These are phyloP conservation scores for Vollenhovia emeryi DNA, from an alignment of 1,140 invertebrate species.

Conservation along the genomic window DNA sequence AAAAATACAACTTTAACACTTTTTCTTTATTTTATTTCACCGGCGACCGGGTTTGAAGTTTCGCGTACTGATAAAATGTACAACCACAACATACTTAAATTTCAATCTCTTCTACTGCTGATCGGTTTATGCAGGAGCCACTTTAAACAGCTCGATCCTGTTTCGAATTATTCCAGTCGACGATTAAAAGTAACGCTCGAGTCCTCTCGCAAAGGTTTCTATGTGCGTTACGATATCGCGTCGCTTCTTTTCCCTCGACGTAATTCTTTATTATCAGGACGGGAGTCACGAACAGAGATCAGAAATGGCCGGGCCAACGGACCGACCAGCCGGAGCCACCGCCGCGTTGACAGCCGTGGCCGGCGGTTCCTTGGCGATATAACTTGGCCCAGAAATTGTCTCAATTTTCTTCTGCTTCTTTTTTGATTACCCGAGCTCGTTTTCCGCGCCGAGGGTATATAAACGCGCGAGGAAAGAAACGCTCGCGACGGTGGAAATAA, in stretches of 20 bases:
- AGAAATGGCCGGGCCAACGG: not conserved
- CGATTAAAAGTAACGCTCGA: not conserved
- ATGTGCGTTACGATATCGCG: not conserved
- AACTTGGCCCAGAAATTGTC: not conserved
- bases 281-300: not conserved
- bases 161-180: not conserved
- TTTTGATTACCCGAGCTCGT: slow-evolving; percentile 17
- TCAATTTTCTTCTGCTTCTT: slow-evolving; percentile 12
- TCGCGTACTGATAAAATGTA: too few relatives aligned
- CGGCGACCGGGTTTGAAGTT: too few relatives aligned
- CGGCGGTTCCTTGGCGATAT: not conserved
- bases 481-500: not conserved
- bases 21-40: too few relatives aligned
- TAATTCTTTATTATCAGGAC: slow-evolving; percentile 8
- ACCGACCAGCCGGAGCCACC: not conserved
- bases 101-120: too few relatives aligned
- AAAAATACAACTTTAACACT: too few relatives aligned
- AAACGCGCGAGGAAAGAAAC: slow-evolving; percentile 17
- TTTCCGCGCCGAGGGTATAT: not conserved
- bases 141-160: not conserved
- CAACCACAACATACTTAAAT: too few relatives aligned
- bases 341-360: not conserved
- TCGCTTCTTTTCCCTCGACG: not conserved
- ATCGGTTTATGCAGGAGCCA: too few relatives aligned
- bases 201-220: not conserved